Evolutionary conservation across 2,797 vertebrate genomes (phyloP).

Genomic region (Pygocentrus nattereri): DNA sequence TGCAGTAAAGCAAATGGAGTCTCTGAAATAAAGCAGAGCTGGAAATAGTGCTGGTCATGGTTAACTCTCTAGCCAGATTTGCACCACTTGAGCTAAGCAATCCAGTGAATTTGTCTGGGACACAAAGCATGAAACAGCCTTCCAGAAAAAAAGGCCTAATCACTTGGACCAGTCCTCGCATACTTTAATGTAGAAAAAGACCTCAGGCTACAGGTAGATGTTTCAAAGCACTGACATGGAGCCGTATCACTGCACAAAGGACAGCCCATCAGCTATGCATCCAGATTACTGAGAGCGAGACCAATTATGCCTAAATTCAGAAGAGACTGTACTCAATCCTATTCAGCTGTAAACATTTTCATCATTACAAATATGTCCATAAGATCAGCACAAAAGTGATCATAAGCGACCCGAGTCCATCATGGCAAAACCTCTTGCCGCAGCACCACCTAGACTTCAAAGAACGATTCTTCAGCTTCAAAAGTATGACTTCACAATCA

Average conservation of each 20-base stretch:
- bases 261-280: neutral
- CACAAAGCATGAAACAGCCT: neutral
- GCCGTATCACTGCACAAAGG: too few species aligned
- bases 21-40: too few species aligned
- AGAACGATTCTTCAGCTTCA: constrained; percentile 36
- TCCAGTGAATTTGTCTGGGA: neutral
- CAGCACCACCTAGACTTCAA: constrained; percentile 7
- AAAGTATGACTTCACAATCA: too few species aligned
- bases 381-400: constrained; percentile 34
- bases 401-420: too few species aligned
- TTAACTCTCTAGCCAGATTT: constrained; percentile 35
- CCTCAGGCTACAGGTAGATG: neutral
- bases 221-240: too few species aligned
- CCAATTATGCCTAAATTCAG: too few species aligned
- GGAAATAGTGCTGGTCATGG: constrained; percentile 43
- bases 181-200: neutral
- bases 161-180: neutral
- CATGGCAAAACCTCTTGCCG: constrained; percentile 13
- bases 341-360: neutral
- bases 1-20: too few species aligned
- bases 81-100: constrained; percentile 16
- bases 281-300: too few species aligned
- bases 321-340: too few species aligned
- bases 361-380: neutral
- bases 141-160: neutral